Conservation (phyloP, 1,140 invertebrate genomes). For the Drosophila mauritiana region DNA sequence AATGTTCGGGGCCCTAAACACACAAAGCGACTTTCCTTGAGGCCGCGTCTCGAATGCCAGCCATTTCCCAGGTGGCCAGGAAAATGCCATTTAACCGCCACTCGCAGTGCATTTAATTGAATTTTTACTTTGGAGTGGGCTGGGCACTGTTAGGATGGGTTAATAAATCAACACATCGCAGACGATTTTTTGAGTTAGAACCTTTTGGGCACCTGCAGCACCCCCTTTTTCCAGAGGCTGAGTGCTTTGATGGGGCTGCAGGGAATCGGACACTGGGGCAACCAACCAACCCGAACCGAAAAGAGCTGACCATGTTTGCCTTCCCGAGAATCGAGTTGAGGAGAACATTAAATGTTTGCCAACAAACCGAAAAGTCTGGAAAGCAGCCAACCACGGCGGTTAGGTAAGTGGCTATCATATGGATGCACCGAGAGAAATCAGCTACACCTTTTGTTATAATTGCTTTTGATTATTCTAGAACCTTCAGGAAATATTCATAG, state of each 20-base stretch:
- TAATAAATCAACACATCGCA: slow-evolving; percentile 16
- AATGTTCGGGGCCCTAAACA: slow-evolving; percentile 20
- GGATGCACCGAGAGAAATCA: slow-evolving; percentile 12
- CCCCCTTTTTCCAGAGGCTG: slow-evolving; percentile 1
- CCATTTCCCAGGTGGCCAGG: slow-evolving; percentile 5
- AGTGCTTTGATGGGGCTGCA: slow-evolving; percentile 27
- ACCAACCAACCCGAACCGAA: slow-evolving; percentile 57
- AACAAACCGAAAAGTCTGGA: slow-evolving; percentile 42
- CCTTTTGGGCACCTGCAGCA: slow-evolving; percentile 18
- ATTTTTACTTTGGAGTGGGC: slow-evolving; percentile 1
- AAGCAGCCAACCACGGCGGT: slow-evolving; percentile 53
- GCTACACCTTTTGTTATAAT: too few species aligned
- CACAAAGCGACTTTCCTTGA: slow-evolving; percentile 36
- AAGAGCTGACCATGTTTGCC: slow-evolving; percentile 49
- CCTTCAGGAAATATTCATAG: too few species aligned
- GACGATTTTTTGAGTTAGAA: neutral
- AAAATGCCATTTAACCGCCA: slow-evolving; percentile 28
- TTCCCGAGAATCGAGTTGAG: slow-evolving; percentile 64
- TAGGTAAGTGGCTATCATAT: slow-evolving; percentile 15
- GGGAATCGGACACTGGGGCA: slow-evolving; percentile 33
- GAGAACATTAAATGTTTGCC: slow-evolving; percentile 64
- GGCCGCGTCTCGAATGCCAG: slow-evolving; percentile 17
- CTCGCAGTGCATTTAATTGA: slow-evolving; percentile 18
- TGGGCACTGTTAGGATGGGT: slow-evolving; percentile 1
- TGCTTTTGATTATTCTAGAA: neutral